Evolutionary conservation across 2,113 vertebrate species (phyloP).

Genomic region (Etheostoma spectabile): DNA sequence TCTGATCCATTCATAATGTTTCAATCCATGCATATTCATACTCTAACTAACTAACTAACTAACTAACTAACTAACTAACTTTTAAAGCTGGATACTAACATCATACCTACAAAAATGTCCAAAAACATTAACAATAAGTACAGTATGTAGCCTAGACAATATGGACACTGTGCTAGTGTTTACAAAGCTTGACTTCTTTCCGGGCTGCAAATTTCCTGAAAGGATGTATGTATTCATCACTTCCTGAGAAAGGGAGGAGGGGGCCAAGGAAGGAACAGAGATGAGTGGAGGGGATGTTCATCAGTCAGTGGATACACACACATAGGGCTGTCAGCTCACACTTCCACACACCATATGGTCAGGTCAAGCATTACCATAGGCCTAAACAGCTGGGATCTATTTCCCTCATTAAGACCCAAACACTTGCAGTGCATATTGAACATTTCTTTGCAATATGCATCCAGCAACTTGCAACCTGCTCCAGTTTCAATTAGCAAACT

Average conservation of each 20-base stretch:
- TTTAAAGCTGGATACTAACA: not conserved
- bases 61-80: not conserved
- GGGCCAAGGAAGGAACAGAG: constrained; percentile 45
- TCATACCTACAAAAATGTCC: not conserved
- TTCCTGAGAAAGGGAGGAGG: constrained; percentile 15
- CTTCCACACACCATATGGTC: constrained; percentile 36
- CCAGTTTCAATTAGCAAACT: not conserved
- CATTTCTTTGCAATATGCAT: not conserved
- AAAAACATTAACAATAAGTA: not conserved
- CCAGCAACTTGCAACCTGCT: not conserved
- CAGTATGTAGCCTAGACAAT: not conserved
- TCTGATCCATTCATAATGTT: not conserved
- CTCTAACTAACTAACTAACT: not conserved
- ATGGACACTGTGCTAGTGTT: constrained; percentile 5
- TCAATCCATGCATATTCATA: not conserved
- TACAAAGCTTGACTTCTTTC: constrained; percentile 23
- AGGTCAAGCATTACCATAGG: constrained; percentile 19
- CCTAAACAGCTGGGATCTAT: constrained; percentile 12
- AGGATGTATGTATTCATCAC: constrained; percentile 56
- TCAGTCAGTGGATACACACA: constrained; percentile 45
- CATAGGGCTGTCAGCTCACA: constrained; percentile 39
- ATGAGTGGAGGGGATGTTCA: constrained; percentile 51
- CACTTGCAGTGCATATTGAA: not conserved
- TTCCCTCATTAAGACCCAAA: constrained; percentile 7
- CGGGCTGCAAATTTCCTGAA: constrained; percentile 10